Percentiles rank a stretch among this genome's conserved stretches.
These are phyloP conservation scores for Zootoca vivipara DNA, from an alignment of 2,113 vertebrate species.

Conservation along the genomic window DNA sequence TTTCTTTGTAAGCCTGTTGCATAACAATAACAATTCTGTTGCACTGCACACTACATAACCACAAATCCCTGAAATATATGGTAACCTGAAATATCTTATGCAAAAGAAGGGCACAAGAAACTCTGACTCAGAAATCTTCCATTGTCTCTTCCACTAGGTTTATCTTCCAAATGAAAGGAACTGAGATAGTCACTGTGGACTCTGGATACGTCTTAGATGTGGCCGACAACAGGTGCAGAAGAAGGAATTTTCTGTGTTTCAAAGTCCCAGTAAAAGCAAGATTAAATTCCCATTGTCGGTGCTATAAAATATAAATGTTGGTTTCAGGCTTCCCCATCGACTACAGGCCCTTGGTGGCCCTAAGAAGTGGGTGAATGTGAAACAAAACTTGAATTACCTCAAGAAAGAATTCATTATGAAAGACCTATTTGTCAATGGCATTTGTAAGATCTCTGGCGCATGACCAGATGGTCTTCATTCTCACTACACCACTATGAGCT, in stretches of 20 bases:
- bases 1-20: not conserved
- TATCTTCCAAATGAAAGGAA: not conserved
- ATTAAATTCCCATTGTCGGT: constrained; percentile 15
- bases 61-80: not conserved
- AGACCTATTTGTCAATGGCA: not conserved
- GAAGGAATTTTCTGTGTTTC: constrained; percentile 4
- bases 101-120: not conserved
- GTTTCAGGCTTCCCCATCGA: not conserved
- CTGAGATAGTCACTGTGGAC: constrained; percentile 14
- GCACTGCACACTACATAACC: not conserved
- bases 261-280: not conserved
- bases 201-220: constrained; percentile 6
- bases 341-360: not conserved
- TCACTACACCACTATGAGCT: too few relatives aligned
- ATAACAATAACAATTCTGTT: not conserved
- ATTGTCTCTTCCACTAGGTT: constrained; percentile 11
- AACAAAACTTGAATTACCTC: constrained; percentile 1
- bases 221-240: not conserved
- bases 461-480: not conserved
- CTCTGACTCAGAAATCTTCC: not conserved
- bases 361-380: not conserved
- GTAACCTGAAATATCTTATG: not conserved
- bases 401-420: not conserved
- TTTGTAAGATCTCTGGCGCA: not conserved
- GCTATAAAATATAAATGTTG: not conserved